phyloP scores from a whole-genome alignment of 2,888 invertebrate genomes.

The Poecilobothrus nobilitatus region DNA sequence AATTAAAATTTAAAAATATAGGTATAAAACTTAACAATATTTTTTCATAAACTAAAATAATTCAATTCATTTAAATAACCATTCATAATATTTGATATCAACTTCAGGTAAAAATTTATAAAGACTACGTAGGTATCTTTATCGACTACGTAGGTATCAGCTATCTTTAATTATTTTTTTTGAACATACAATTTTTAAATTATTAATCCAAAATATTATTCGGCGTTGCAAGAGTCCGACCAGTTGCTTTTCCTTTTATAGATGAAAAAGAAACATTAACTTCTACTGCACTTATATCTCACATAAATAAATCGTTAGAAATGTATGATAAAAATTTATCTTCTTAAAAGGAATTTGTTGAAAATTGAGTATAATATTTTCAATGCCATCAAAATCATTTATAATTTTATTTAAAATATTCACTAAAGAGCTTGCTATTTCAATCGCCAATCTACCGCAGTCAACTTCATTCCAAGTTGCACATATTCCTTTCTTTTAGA shows the following conservation, averaged over 20 bases:
- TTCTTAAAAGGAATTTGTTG: too few species aligned
- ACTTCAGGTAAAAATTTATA: neutral
- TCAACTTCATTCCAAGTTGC: constrained; percentile 14
- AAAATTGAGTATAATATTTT: constrained; percentile 11
- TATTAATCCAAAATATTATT: neutral
- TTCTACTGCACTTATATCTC: too few species aligned
- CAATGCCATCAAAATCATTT: neutral
- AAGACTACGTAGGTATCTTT: neutral
- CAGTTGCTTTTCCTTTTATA: constrained; percentile 12
- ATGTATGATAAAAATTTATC: too few species aligned
- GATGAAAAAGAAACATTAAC: too few species aligned
- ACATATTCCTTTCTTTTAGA: constrained; percentile 9
- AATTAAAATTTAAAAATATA: too few species aligned
- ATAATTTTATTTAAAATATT: constrained; percentile 13
- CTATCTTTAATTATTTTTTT: neutral
- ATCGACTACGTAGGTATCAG: too few species aligned
- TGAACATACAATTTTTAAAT: neutral
- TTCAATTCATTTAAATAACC: neutral
- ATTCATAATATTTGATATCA: neutral
- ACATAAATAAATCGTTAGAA: constrained; percentile 9
- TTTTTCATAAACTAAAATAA: too few species aligned
- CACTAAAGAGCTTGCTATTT: constrained; percentile 11
- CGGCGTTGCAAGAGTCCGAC: constrained; percentile 9
- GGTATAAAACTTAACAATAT: too few species aligned
- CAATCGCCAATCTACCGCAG: constrained; percentile 12